Evolutionary conservation across 2,113 vertebrate species (phyloP), one percentile per base, ranked within the genome.

Genomic region (Microcebus lehilahytsara): DNA sequence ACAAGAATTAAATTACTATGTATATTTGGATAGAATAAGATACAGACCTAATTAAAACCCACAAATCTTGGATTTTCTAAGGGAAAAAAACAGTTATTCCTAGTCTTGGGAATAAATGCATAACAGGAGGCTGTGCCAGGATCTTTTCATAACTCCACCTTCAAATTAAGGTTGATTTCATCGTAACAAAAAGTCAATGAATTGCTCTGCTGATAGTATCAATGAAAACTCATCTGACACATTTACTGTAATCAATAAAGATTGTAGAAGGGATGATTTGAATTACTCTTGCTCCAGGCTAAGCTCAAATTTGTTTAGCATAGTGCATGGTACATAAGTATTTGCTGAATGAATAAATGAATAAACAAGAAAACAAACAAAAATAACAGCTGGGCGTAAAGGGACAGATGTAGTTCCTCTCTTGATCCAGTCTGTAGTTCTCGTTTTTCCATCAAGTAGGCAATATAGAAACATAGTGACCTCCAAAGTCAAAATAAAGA

Each of bases 301-400:
- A 77, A 89, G 19, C 22, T 85, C 87, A 93, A 56, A 51, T 7
- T 51, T 96, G 12, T n/a, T 86, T 16, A 81, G 53, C 27, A 83
- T 1, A 66, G 49, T 60, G 6, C 74, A 53, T 2, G 46, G 7
- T 72, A 78, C 6, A 17, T 46, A 83, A 81, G 11, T 74, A 74
- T 56, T 72, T 92, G 32, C 17, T 92, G 75, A 95, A 94, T 85
- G 80, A 85, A 95, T 12, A 20, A 93, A 95, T 25, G 32, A 91
- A 93, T 3, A 17, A 91, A 83, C 7, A 92, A 90, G 67, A 90
- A 77, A 92, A 81, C 32, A 94, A 89, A 56, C 2, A 93, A 77
- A 74, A 79, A 74, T 32, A 69, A 89, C 4, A 94, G 37, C 20
- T 72, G 23, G 11, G 37, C 23, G 8, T 34, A 40, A 8, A 85